These are phyloP conservation scores for Diplodus sargus DNA, from an alignment of 2,797 vertebrate genomes.

Conservation along the genomic window DNA sequence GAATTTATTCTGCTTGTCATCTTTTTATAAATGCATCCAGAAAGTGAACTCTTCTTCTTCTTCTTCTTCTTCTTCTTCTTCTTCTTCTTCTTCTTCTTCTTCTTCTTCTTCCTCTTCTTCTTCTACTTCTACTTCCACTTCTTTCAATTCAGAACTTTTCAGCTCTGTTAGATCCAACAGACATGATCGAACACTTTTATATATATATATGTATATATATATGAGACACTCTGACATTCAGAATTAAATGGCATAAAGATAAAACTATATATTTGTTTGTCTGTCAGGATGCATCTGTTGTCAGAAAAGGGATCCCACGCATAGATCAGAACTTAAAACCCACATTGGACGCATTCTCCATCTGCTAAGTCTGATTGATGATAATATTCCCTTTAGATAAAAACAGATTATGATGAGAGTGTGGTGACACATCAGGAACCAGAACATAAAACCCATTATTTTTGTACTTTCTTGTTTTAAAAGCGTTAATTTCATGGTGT, in stretches of 20 bases:
- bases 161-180: not conserved
- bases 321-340: constrained; percentile 14
- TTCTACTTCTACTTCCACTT: not conserved
- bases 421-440: constrained; percentile 13
- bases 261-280: constrained; percentile 25
- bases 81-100: not conserved
- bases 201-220: not conserved
- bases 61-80: not conserved
- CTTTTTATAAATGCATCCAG: constrained; percentile 1
- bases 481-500: constrained; percentile 57
- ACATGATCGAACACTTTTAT: not conserved
- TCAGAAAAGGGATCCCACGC: constrained; percentile 9
- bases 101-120: not conserved
- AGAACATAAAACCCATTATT: constrained; percentile 42
- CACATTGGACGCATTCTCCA: not conserved
- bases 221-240: constrained; percentile 27
- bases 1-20: constrained; percentile 34
- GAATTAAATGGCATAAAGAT: constrained; percentile 34
- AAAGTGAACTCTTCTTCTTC: constrained; percentile 3
- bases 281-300: constrained; percentile 18
- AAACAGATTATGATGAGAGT: constrained; percentile 12
- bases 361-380: constrained; percentile 1
- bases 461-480: constrained; percentile 47
- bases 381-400: constrained; percentile 21
- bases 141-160: constrained; percentile 20